Evolutionary conservation across 2,888 invertebrate species (phyloP), one percentile per base, ranked within the genome.

Genomic region (Drosophila rubida): DNA sequence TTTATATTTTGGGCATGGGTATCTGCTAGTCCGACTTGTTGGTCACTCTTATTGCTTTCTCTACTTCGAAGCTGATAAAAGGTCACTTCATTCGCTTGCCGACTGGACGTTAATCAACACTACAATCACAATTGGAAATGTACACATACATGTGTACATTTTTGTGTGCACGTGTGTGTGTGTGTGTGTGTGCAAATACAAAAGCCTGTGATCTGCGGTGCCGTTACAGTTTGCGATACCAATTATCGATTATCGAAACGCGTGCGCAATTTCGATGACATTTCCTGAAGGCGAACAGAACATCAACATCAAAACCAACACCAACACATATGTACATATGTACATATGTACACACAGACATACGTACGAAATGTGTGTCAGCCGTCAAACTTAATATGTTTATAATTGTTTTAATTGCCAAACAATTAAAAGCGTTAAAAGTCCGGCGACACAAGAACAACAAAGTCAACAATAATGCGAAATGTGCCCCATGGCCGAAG

Each of bases 401-500:
- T 83, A 81, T 87, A 83, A 83, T 83, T 87, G 84, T 59, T 68
- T 68, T 73, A 83, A 84, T 77, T 79, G 82, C 74, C 58, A 84
- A 84, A 74, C 74, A 75, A 80, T 86, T 78, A 78, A 83, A 66
- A 69, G 27, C 67, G 49, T 22, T 55, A 19, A 63, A 64, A 59
- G 53, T 54, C 35, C 39, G 51, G 45, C 37, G 22, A 16, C 14
- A 23, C 41, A 58, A 45, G 37, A 54, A 25, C 46, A 75, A 53
- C 54, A 55, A 48, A 48, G n/a, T 58, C 39, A 78, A 63, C 58
- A 61, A 37, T 32, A 70, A 67, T 50, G 49, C 57, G 58, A 71
- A 70, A 61, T 62, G 44, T 57, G 69, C 55, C 66, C 46, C 60
- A 71, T 53, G 51, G 67, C 55, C 60, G 51, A 62, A 77, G 71